phyloP scores from a whole-genome alignment of 1,140 invertebrate genomes.

The Eubasilissa regina region DNA sequence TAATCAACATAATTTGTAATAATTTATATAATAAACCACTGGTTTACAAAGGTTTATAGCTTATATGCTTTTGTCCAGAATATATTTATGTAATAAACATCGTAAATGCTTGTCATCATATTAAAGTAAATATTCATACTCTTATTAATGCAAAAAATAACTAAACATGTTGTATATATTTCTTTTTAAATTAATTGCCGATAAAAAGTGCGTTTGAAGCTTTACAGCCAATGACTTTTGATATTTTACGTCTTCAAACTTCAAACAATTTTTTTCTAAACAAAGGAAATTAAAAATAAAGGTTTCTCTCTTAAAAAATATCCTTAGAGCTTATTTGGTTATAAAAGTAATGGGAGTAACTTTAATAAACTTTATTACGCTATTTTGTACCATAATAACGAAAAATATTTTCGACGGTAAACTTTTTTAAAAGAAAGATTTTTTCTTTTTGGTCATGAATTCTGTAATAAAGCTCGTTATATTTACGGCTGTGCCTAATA shows the following conservation, averaged over 20 bases:
- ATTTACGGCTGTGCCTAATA: too few species aligned
- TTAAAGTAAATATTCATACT: too few species aligned
- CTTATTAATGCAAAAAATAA: too few species aligned
- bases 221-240: background rate
- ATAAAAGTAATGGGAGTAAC: constrained; percentile 9
- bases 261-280: constrained; percentile 4
- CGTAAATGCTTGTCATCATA: too few species aligned
- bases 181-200: too few species aligned
- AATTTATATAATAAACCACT: too few species aligned
- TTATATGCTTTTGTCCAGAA: too few species aligned
- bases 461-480: too few species aligned
- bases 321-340: constrained; percentile 1
- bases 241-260: background rate
- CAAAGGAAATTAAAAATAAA: background rate
- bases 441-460: background rate
- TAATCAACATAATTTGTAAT: too few species aligned
- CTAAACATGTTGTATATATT: too few species aligned
- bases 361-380: constrained; percentile 1
- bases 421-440: background rate
- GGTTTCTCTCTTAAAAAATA: background rate
- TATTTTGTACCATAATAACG: constrained; percentile 12
- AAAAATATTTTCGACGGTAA: constrained; percentile 5
- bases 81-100: too few species aligned
- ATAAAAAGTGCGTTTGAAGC: background rate
- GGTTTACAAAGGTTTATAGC: too few species aligned